Base-by-base conservation (phyloP, 2,888 invertebrate genomes). In the Mellilla xanthometata region DNA sequence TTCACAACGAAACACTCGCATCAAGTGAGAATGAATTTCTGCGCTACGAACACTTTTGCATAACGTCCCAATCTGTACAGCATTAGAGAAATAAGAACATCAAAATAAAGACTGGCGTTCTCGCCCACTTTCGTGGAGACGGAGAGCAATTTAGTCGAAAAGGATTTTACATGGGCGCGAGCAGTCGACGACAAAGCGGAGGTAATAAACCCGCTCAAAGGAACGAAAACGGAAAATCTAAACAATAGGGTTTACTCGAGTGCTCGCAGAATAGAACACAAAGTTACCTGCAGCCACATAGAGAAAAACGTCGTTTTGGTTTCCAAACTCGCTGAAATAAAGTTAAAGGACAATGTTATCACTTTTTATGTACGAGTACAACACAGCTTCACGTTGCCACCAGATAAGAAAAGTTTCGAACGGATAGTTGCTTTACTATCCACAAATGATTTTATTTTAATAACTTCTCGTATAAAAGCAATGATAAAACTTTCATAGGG, bases 191-290 rank as follows among this genome's bases (percentile, higher is more conserved):
- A 81, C 80, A 75, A 76, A 75, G 69, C 69, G 71, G 63, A 72
- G 65, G 73, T 72, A 77, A 80, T 82, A 81, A 81, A 81, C 73
- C 68, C 65, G 65, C 74, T 77, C 68, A 68, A 63, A 63, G 62
- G 58, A 71, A 73, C 68, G 67, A 69, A 68, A 39, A 40, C 40
- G 27, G 43, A 43, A 43, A 72, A 73, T 62, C 70, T 75, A 76
- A 76, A 75, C 70, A 72, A 54, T 40, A 59, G 60, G n/a, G 56
- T 54, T 59, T 62, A 52, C 53, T 62, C 60, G 53, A 58, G 52
- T 60, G 51, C 40, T 41, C 10, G 39, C 50, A 46, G 47, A 41
- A 47, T 51, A 41, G 44, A 24, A 36, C 32, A 31, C 32, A 39
- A 49, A 51, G 36, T 52, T 32, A 45, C n/a, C 43, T 30, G 45